A percentile compares a stretch with the other conserved stretches of the same genome.
Conservation (phyloP, 2,113 vertebrate species). For the Tursiops truncatus region DNA sequence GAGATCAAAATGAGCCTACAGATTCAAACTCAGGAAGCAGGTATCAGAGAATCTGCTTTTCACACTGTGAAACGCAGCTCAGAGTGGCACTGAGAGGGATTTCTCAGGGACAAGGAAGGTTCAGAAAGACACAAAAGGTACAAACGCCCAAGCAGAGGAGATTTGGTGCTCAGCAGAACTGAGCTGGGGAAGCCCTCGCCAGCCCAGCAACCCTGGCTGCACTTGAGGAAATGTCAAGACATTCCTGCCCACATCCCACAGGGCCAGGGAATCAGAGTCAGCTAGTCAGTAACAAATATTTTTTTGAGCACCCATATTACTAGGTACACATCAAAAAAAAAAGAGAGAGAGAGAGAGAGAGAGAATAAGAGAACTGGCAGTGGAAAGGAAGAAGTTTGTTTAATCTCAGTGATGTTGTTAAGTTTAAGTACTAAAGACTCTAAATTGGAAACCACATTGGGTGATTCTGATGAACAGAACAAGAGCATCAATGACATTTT, state of each 20-base stretch:
- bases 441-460: background rate
- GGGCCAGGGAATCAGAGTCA: background rate
- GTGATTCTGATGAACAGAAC: background rate
- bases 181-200: background rate
- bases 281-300: background rate
- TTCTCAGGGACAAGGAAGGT: slow-evolving; percentile 68
- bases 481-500: background rate
- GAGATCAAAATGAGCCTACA: slow-evolving; percentile 77
- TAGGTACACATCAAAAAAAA: background rate
- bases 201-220: background rate
- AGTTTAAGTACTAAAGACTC: background rate
- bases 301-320: background rate
- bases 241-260: background rate
- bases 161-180: background rate
- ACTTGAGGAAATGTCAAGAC: background rate
- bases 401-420: background rate
- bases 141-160: background rate
- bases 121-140: slow-evolving; percentile 69
- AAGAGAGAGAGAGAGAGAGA: too few relatives aligned
- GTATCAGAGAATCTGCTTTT: slow-evolving; percentile 80
- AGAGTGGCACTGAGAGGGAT: slow-evolving; percentile 72
- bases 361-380: background rate
- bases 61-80: slow-evolving; percentile 66
- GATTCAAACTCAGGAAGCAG: slow-evolving; percentile 79
- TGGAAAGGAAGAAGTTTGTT: background rate